Evolutionary conservation across 2,797 vertebrate genomes (phyloP), one percentile per base, ranked within the genome.

Genomic region (Sebastes baramenuke): DNA sequence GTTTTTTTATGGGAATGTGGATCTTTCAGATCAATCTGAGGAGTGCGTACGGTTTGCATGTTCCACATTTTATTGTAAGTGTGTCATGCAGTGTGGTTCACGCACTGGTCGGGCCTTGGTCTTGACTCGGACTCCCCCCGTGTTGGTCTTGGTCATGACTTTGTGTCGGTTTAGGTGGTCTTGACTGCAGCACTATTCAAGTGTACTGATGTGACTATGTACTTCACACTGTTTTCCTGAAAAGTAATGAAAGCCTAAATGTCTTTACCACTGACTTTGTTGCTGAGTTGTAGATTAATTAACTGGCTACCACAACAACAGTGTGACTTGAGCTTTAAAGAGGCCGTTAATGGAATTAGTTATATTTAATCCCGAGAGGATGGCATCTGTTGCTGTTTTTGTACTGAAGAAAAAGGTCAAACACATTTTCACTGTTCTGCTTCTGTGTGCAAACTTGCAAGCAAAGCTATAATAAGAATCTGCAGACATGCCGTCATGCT

Each of bases 301-400:
- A 54, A 58, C 12, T 58, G 56, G 25, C 38, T 12, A 27, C 11
- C 16, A 73, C 24, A 27, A 73, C 24, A 32, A 69, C 24, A 46
- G 55, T 70, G 38, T 34, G 60, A 83, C 42, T 67, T 62, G 52
- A n/a, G 42, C 34, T 66, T 56, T 59, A 66, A 68, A 81, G 66
- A 56, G 32, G n/a, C 7, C 9, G 30, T 75, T 79, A 73, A 80
- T 73, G 30, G 9, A 73, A 82, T 59, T 22, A 64, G 60, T 16
- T 38, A 36, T 58, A 20, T 75, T 72, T 62, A 66, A 58, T 82
- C 66, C 29, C 72, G 32, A 16, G 46, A 76, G 69, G 70, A 68
- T 30, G 25, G 5, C 58, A 69, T 73, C 65, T 76, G 79, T 70
- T 67, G 55, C 61, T 76, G 42, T 60, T 62, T 80, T 68, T 64